Conservation (phyloP, 2,797 vertebrate genomes). For the Crypturellus tataupa region DNA sequence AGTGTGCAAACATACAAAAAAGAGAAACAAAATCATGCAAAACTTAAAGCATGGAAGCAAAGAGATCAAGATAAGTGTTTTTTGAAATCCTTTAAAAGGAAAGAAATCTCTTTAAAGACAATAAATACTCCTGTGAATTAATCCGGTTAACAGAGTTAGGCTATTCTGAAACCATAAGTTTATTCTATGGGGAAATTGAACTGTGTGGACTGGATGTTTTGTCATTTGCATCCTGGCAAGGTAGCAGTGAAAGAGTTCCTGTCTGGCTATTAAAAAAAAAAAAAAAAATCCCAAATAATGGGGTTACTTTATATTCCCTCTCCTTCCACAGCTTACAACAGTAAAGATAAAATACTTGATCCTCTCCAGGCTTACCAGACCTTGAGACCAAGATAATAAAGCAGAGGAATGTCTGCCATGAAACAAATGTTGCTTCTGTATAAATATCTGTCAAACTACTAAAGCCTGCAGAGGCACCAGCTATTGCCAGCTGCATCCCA, state of each 20-base stretch:
- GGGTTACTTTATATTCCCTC: background rate
- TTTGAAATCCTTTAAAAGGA: background rate
- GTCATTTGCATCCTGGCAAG: background rate
- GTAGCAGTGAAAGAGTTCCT: background rate
- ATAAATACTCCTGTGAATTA: background rate
- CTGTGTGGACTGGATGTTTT: background rate
- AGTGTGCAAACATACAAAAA: background rate
- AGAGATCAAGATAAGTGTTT: background rate
- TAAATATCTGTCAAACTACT: background rate
- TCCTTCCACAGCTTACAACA: background rate
- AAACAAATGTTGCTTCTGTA: background rate
- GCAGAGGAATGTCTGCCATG: background rate
- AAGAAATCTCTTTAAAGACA: background rate
- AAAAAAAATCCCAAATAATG: background rate
- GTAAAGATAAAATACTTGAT: background rate
- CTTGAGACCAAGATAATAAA: background rate
- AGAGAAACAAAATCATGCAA: background rate
- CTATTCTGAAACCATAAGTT: background rate
- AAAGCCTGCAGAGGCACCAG: background rate
- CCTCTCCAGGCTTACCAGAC: background rate
- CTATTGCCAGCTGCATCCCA: conserved; percentile 33
- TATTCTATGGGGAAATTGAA: background rate
- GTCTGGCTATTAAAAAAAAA: background rate
- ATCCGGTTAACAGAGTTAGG: background rate
- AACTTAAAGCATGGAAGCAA: background rate